These are phyloP conservation scores for Chaunax sp. DNA, from an alignment of 2,797 vertebrate species.

Conservation along the genomic window DNA sequence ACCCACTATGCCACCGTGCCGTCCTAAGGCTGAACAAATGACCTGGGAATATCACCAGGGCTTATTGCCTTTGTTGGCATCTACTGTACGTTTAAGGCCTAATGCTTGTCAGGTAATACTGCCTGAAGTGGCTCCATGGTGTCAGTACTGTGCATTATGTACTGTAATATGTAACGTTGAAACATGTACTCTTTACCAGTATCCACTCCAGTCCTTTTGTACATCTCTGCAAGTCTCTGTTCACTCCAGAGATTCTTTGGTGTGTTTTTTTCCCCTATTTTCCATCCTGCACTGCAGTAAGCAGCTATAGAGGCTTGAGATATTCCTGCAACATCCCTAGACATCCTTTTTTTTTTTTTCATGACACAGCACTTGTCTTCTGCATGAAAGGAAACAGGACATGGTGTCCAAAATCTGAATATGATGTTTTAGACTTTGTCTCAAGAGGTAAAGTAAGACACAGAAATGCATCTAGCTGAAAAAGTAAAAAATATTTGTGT, in stretches of 20 bases:
- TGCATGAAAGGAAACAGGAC: conserved; percentile 7
- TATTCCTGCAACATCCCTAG: conserved; percentile 9
- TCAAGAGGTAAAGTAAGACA: conserved; percentile 4
- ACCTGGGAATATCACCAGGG: too few relatives aligned
- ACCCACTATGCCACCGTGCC: too few relatives aligned
- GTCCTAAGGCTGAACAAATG: too few relatives aligned
- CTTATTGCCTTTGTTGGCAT: too few relatives aligned
- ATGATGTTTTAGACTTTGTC: not conserved
- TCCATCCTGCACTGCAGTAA: conserved; percentile 17
- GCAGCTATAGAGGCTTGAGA: conserved; percentile 10
- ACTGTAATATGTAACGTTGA: too few relatives aligned
- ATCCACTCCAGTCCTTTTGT: not conserved
- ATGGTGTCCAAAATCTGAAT: not conserved
- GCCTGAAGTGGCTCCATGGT: too few relatives aligned
- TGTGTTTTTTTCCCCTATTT: not conserved
- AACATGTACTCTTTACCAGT: not conserved
- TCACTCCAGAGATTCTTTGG: not conserved
- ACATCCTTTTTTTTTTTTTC: conserved; percentile 27
- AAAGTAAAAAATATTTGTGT: conserved; percentile 6
- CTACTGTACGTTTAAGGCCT: too few relatives aligned
- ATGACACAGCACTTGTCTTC: conserved; percentile 36
- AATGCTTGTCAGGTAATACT: too few relatives aligned
- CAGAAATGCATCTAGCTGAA: conserved; percentile 1
- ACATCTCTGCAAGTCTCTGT: not conserved
- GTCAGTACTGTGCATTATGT: too few relatives aligned